Evolutionary conservation across 2,888 invertebrate species (phyloP).

Genomic region (Amphipoea lucens): DNA sequence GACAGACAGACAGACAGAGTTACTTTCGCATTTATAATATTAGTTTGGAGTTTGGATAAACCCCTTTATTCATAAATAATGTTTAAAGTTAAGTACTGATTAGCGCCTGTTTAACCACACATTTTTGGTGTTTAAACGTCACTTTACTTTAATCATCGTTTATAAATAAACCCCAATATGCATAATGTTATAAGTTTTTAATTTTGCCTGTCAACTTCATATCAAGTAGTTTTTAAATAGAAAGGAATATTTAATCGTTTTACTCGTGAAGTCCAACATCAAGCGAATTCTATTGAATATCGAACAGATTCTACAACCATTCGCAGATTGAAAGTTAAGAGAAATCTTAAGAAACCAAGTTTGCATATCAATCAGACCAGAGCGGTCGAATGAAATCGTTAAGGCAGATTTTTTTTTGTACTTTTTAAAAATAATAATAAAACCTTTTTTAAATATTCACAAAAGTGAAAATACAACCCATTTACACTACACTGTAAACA

Average conservation of each 20-base stretch:
- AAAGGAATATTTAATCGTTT: constrained; percentile 22
- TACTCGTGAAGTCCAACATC: constrained; percentile 6
- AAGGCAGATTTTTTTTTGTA: constrained; percentile 1
- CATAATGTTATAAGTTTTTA: neutral
- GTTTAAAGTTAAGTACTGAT: too few species aligned
- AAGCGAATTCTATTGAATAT: constrained; percentile 2
- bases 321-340: constrained; percentile 48
- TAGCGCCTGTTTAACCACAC: too few species aligned
- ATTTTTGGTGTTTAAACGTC: too few species aligned
- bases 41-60: too few species aligned
- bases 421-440: neutral
- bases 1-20: too few species aligned
- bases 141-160: too few species aligned
- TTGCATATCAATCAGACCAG: constrained; percentile 41
- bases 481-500: neutral
- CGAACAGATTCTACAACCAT: constrained; percentile 43
- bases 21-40: too few species aligned
- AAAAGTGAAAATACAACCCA: neutral
- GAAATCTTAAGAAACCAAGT: constrained; percentile 43
- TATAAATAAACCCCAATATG: neutral
- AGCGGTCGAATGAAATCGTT: constrained; percentile 22
- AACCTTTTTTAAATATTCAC: neutral
- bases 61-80: too few species aligned
- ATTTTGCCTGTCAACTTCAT: neutral
- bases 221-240: neutral